Evolutionary conservation across 2,797 vertebrate species (phyloP).

Genomic region (Smutsia temminckii): DNA sequence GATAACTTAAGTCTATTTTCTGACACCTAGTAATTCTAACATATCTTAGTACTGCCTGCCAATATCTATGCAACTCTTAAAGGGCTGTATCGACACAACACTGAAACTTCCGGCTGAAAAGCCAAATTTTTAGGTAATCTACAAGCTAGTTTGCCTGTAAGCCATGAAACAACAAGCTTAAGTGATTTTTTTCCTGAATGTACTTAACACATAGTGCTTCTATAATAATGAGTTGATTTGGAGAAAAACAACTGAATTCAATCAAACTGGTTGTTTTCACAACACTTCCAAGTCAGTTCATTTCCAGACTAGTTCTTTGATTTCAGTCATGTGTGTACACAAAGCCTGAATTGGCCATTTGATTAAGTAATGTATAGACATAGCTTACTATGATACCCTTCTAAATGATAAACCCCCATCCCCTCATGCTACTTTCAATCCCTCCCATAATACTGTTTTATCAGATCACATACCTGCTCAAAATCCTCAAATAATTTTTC

Average conservation of each 20-base stretch:
- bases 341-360: not conserved
- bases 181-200: constrained; percentile 30
- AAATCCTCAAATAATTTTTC: constrained; percentile 3
- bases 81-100: constrained; percentile 19
- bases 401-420: not conserved
- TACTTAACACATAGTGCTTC: constrained; percentile 53
- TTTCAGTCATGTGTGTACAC: constrained; percentile 18
- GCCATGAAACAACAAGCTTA: constrained; percentile 51
- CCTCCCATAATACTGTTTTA: not conserved
- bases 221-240: constrained; percentile 65
- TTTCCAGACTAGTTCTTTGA: constrained; percentile 57
- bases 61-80: constrained; percentile 52
- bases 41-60: constrained; percentile 35
- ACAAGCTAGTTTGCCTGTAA: constrained; percentile 57
- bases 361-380: not conserved
- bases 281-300: constrained; percentile 37
- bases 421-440: not conserved
- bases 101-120: constrained; percentile 61
- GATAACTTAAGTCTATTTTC: constrained; percentile 39
- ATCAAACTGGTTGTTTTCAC: constrained; percentile 53
- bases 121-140: constrained; percentile 56
- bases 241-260: constrained; percentile 38
- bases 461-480: not conserved
- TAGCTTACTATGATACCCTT: not conserved
- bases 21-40: constrained; percentile 54